These are phyloP conservation scores for Apoderus coryli DNA, from an alignment of 2,888 invertebrate species.

Conservation along the genomic window DNA sequence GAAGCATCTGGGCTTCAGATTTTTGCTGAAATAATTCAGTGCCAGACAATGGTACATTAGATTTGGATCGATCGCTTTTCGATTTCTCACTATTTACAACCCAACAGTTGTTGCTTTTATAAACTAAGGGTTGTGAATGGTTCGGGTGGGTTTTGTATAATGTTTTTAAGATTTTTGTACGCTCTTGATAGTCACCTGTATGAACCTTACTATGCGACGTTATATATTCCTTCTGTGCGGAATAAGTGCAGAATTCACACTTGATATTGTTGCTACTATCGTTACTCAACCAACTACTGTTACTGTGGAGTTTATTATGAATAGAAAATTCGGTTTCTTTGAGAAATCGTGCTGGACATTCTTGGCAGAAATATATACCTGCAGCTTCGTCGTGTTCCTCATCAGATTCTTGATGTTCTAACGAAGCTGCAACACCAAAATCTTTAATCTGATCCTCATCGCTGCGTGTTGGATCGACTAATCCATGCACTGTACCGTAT, in stretches of 20 bases:
- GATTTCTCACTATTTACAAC: slow-evolving; percentile 28
- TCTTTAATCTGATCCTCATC: slow-evolving; percentile 53
- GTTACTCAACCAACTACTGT: slow-evolving; percentile 45
- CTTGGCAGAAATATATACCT: slow-evolving; percentile 52
- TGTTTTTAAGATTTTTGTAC: slow-evolving; percentile 52
- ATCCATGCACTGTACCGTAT: slow-evolving; percentile 55
- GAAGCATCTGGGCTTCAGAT: slow-evolving; percentile 40
- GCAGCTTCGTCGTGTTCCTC: slow-evolving; percentile 21
- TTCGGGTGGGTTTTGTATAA: slow-evolving; percentile 48
- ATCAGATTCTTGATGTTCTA: slow-evolving; percentile 15
- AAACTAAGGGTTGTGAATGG: slow-evolving; percentile 47
- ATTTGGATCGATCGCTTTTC: slow-evolving; percentile 13
- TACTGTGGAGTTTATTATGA: slow-evolving; percentile 57
- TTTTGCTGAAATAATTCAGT: slow-evolving; percentile 51
- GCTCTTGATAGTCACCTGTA: slow-evolving; percentile 62
- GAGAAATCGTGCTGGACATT: slow-evolving; percentile 74
- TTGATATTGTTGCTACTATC: too few species aligned
- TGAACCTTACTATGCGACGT: slow-evolving; percentile 56
- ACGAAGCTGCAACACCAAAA: slow-evolving; percentile 24
- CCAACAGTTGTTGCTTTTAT: slow-evolving; percentile 35
- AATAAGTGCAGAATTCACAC: slow-evolving; percentile 69
- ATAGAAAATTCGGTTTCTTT: slow-evolving; percentile 57
- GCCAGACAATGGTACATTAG: slow-evolving; percentile 45
- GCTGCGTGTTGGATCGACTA: slow-evolving; percentile 47
- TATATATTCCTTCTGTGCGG: slow-evolving; percentile 53